A percentile compares a stretch with the other conserved stretches of the same genome.
phyloP scores from a whole-genome alignment of 2,113 vertebrate species.

The Vidua macroura region DNA sequence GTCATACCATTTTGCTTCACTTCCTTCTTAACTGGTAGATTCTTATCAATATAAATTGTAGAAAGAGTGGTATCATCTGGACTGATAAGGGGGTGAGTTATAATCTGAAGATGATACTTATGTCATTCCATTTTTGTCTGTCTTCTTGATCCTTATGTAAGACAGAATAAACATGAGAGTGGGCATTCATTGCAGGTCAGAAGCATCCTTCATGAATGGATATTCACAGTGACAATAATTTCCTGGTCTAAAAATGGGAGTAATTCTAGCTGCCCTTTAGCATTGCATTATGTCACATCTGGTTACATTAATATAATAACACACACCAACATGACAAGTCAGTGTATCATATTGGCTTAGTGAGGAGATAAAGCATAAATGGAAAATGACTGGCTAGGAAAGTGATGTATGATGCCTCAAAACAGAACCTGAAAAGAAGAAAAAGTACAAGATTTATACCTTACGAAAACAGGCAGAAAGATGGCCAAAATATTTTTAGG shows the following conservation, averaged over 20 bases:
- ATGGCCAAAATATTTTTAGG: neutral
- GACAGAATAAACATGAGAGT: neutral
- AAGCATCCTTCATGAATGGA: neutral
- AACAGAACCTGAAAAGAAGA: neutral
- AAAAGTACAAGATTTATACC: neutral
- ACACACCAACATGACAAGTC: neutral
- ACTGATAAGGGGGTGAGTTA: neutral
- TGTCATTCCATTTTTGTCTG: neutral
- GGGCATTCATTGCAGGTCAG: neutral
- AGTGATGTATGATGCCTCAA: neutral
- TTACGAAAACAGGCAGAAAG: neutral
- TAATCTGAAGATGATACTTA: neutral
- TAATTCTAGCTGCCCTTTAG: slow-evolving; percentile 28
- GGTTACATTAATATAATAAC: neutral
- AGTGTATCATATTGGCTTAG: neutral
- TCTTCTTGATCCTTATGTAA: neutral
- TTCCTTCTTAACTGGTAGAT: neutral
- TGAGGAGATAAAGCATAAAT: slow-evolving; percentile 5
- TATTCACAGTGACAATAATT: slow-evolving; percentile 41
- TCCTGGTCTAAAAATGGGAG: slow-evolving; percentile 25
- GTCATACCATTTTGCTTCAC: neutral
- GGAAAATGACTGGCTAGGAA: neutral
- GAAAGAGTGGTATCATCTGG: neutral
- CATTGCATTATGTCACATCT: neutral
- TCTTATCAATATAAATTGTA: neutral